These are phyloP conservation scores for Phenganax subtilis DNA, from an alignment of 92 coral and sea anemone genomes.

Conservation along the genomic window DNA sequence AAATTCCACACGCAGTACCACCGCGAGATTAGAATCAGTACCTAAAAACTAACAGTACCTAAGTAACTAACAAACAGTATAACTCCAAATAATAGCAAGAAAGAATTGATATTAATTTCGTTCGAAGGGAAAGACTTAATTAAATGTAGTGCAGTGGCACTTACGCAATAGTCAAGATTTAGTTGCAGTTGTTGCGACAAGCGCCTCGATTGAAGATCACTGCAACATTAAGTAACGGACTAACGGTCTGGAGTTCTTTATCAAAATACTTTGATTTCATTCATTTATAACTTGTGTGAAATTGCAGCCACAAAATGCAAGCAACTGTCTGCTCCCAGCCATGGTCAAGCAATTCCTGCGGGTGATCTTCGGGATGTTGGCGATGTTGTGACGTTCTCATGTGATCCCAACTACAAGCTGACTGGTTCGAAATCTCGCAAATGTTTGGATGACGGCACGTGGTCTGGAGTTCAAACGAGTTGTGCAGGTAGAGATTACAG, in stretches of 20 bases:
- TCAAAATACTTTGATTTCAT: background rate
- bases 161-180: too few relatives aligned
- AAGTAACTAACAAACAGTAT: too few relatives aligned
- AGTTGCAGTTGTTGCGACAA: too few relatives aligned
- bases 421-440: slow-evolving; percentile 64
- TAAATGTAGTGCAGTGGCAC: too few relatives aligned
- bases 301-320: slow-evolving; percentile 70
- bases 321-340: slow-evolving; percentile 54
- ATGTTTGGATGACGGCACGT: slow-evolving; percentile 73
- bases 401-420: slow-evolving; percentile 67
- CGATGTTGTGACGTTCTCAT: slow-evolving; percentile 56
- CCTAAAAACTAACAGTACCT: too few relatives aligned
- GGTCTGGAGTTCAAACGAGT: slow-evolving; percentile 69
- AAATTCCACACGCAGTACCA: background rate
- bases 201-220: too few relatives aligned
- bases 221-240: too few relatives aligned
- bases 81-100: too few relatives aligned
- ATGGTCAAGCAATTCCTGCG: slow-evolving; percentile 60
- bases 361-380: slow-evolving; percentile 51
- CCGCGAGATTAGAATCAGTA: too few relatives aligned
- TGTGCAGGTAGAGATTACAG: slow-evolving; percentile 56
- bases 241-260: background rate
- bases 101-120: too few relatives aligned
- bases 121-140: too few relatives aligned
- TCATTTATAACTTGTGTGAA: background rate